Conservation (phyloP, 2,888 invertebrate species). For the Eucera pruinosa region DNA sequence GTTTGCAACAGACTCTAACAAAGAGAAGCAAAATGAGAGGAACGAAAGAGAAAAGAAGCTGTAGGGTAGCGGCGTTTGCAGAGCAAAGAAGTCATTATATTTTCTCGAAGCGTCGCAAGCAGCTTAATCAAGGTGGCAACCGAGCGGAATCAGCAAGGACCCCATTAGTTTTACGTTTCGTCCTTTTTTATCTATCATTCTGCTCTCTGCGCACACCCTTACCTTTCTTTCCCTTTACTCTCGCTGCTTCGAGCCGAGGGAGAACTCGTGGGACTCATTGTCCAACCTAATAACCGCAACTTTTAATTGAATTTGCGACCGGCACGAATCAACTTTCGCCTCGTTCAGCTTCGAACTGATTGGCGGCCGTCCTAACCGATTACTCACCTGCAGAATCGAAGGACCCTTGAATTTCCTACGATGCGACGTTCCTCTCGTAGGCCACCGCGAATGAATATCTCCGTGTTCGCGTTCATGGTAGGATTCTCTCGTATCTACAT, state of each 20-base stretch:
- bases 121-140: conserved; percentile 83
- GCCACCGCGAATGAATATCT: no score
- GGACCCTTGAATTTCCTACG: conserved; percentile 42
- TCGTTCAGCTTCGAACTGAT: conserved; percentile 73
- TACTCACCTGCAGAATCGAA: conserved; percentile 53
- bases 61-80: conserved; percentile 73
- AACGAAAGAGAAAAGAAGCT: conserved; percentile 9
- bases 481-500: no score
- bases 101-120: conserved; percentile 82
- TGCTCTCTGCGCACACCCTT: conserved; percentile 37
- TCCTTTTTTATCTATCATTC: conserved; percentile 66
- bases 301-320: conserved; percentile 83
- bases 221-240: conserved; percentile 19
- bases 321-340: conserved; percentile 79
- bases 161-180: conserved; percentile 81
- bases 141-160: conserved; percentile 84
- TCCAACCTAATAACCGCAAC: conserved; percentile 83
- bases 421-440: no score
- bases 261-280: conserved; percentile 79
- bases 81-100: conserved; percentile 82
- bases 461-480: no score
- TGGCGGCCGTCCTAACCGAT: conserved; percentile 67
- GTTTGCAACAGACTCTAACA: background rate
- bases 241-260: conserved; percentile 24
- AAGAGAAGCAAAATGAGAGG: conserved; percentile 20